Evolutionary conservation across 2,888 invertebrate species (phyloP), one percentile per base, ranked within the genome.

Genomic region (Keiferia lycopersicella): DNA sequence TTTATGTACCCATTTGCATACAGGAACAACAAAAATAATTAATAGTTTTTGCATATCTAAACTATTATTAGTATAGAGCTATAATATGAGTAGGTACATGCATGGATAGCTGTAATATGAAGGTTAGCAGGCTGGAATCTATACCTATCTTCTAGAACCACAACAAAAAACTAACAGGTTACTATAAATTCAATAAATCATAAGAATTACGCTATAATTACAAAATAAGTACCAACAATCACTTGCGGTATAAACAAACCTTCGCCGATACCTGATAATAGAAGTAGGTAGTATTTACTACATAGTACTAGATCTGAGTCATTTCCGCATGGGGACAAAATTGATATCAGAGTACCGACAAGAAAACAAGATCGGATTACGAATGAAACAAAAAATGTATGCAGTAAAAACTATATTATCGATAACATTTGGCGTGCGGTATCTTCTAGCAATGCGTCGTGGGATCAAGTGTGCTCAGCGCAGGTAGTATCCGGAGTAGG

Each of bases 401-500:
- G 78, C 78, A 76, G 68, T 71, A 67, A 79, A 74, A 77, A 73
- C 69, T 86, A 79, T 87, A 86, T 83, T 87, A 73, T 8, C 62
- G 57, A 74, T 78, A 77, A 79, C 77, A 72, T 78, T 74, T 76
- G 73, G 81, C 72, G 72, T 68, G 69, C 80, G 81, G 69, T 70
- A 71, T 86, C 80, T 78, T 67, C 70, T 67, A 70, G 76, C 69
- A 61, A 60, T 67, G 69, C 61, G 66, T 60, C 65, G 22, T 59
- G 18, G 59, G 30, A 8, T 10, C 4, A 34, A 66, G 63, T 12
- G 16, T 53, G n/a, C n/a, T 81, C 66, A 78, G 30, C 74, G 77
- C 62, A 81, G 71, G 71, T 77, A 83, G 74, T 81, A 87, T 57
- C 77, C 80, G 20, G 82, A 79, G 73, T 89, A 90, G 7, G 81